phyloP scores from a whole-genome alignment of 2,113 vertebrate species.

The Varanus salvator region DNA sequence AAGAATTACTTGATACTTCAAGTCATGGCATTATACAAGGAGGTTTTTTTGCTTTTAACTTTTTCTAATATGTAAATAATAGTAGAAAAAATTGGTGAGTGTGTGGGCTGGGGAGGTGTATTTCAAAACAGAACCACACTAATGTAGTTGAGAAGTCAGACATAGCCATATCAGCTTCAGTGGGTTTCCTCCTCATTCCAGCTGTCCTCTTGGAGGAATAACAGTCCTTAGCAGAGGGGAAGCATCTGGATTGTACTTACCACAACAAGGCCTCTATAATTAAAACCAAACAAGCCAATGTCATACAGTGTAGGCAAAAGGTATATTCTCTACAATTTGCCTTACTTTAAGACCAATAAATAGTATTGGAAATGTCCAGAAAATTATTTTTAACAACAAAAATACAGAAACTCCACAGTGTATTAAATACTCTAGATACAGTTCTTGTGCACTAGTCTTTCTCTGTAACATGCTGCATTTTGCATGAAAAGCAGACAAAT shows the following conservation, averaged over 20 bases:
- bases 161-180: not conserved
- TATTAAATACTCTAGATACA: not conserved
- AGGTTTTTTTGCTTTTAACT: conserved; percentile 14
- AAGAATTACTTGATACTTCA: not conserved
- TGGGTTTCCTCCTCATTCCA: conserved; percentile 2
- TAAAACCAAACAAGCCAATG: not conserved
- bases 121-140: not conserved
- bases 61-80: not conserved
- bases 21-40: not conserved
- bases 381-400: conserved; percentile 23
- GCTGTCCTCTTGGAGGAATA: accelerated
- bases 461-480: conserved; percentile 9
- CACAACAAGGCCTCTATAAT: not conserved
- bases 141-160: not conserved
- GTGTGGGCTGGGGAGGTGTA: not conserved
- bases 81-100: not conserved
- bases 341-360: not conserved
- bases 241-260: not conserved
- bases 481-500: not conserved
- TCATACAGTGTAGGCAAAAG: not conserved
- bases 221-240: not conserved
- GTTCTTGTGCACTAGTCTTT: not conserved
- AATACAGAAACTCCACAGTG: not conserved
- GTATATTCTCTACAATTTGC: not conserved
- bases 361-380: not conserved